Conservation (phyloP, 2,797 vertebrate species). For the Amniataba percoides region DNA sequence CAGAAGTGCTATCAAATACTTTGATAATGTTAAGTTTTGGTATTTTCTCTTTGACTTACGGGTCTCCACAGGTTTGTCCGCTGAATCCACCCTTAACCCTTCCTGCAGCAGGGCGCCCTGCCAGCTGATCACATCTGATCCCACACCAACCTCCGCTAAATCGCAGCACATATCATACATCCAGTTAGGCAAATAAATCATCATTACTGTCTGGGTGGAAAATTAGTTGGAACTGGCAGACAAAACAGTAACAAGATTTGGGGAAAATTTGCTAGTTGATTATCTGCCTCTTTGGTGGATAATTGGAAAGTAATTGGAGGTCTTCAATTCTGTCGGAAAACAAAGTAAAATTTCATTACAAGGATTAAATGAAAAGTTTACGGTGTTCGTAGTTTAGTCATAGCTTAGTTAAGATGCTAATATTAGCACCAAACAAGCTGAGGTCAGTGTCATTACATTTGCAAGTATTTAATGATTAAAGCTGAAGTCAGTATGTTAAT, state of each 20-base stretch:
- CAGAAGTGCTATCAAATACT: not conserved
- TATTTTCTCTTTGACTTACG: conserved; percentile 5
- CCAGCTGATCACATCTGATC: conserved; percentile 50
- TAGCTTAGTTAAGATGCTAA: not conserved
- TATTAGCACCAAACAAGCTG: too few species aligned
- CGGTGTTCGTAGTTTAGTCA: fast-evolving
- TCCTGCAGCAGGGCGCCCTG: conserved; percentile 45
- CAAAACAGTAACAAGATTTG: not conserved
- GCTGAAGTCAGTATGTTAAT: too few species aligned
- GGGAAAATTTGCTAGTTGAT: conserved; percentile 4
- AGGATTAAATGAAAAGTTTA: not conserved
- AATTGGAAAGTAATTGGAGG: conserved; percentile 13
- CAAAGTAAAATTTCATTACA: conserved; percentile 2
- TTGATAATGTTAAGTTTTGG: not conserved
- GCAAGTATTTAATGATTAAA: too few species aligned
- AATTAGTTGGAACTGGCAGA: conserved; percentile 2
- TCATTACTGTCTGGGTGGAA: not conserved
- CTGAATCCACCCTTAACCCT: not conserved
- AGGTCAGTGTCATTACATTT: too few species aligned
- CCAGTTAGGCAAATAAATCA: conserved; percentile 2
- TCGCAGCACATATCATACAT: not conserved
- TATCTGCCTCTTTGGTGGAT: conserved; percentile 17
- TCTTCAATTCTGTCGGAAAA: not conserved
- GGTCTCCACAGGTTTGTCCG: conserved; percentile 13
- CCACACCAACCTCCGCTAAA: not conserved